These are phyloP conservation scores for Onchidella celtica DNA, from an alignment of 2,888 invertebrate species.

Conservation along the genomic window DNA sequence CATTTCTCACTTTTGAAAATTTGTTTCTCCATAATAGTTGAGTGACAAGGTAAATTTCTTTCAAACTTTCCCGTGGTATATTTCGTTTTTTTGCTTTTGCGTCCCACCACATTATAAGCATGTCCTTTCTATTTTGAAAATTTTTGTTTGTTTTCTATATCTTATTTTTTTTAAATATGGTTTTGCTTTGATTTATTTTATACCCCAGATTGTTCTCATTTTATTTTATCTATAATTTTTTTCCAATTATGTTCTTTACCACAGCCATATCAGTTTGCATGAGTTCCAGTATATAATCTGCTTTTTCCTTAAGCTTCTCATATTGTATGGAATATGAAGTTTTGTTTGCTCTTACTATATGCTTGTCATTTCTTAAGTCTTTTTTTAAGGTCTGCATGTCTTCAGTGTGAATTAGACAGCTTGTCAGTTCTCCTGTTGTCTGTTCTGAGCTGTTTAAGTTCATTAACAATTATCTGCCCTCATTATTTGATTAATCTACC, in stretches of 20 bases:
- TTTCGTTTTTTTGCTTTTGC: background rate
- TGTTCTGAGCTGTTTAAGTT: too few species aligned
- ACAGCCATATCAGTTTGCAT: background rate
- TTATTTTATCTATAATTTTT: background rate
- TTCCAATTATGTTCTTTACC: background rate
- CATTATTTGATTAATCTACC: too few species aligned
- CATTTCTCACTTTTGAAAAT: too few species aligned
- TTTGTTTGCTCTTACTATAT: too few species aligned
- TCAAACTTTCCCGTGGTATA: background rate
- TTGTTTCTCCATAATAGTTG: slow-evolving; percentile 1
- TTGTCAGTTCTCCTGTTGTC: too few species aligned
- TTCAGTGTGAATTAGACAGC: too few species aligned
- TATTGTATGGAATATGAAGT: too few species aligned
- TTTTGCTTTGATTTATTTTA: background rate
- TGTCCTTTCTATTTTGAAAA: background rate
- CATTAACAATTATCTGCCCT: too few species aligned
- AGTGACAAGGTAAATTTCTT: slow-evolving; percentile 26
- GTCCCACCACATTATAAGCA: background rate
- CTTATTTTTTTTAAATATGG: background rate
- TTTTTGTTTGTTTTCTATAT: slow-evolving; percentile 4
- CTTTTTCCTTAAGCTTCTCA: too few species aligned
- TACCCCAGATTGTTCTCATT: background rate
- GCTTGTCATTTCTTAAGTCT: too few species aligned
- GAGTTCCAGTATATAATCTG: too few species aligned
- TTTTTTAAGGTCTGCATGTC: too few species aligned